Evolutionary conservation across 2,888 invertebrate species (phyloP), one percentile per base, ranked within the genome.

Genomic region (Drosophila setosimentum): DNA sequence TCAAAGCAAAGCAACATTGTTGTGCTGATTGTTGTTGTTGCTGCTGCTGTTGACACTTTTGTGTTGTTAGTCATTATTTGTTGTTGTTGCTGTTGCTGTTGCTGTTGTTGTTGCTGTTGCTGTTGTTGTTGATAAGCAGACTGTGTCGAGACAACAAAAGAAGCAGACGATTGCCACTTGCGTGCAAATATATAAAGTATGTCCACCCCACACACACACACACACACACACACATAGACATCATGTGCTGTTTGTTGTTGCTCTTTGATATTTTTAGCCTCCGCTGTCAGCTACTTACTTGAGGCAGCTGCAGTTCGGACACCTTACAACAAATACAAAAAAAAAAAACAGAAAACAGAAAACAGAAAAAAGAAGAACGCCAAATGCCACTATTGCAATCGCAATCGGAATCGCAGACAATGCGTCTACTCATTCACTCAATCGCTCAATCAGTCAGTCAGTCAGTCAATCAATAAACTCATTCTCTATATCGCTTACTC

Each of bases 71-170:
- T 78, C 79, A 76, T 83, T 87, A 77, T 82, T 76, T 70, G 59
- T 57, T 61, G 58, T 66, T 75, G 67, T 32, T 71, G 60, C 42
- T 70, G 54, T 30, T 49, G 29, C 42, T 49, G 58, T 18, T 71
- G 68, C 51, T 62, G 65, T 49, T 62, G 66, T 50, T 64, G 55
- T 30, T 61, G 65, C 61, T 61, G 57, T 58, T 63, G 58, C 50
- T 68, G 64, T 62, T 65, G 51, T 51, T 64, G 61, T 73, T 69
- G 61, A 89, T 87, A 90, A 87, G 90, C 86, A 90, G 91, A 89
- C 90, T 84, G 82, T 80, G 74, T 83, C 89, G 91, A 89, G 89
- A 90, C 88, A 90, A 90, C 88, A 89, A 89, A 89, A 89, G 89
- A 78, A 75, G 77, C 90, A 84, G 86, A 86, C 90, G 76, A 76